Percentiles rank a stretch among this genome's conserved stretches.
Evolutionary conservation across 2,113 vertebrate species (phyloP).

Genomic region (Callipepla californica): DNA sequence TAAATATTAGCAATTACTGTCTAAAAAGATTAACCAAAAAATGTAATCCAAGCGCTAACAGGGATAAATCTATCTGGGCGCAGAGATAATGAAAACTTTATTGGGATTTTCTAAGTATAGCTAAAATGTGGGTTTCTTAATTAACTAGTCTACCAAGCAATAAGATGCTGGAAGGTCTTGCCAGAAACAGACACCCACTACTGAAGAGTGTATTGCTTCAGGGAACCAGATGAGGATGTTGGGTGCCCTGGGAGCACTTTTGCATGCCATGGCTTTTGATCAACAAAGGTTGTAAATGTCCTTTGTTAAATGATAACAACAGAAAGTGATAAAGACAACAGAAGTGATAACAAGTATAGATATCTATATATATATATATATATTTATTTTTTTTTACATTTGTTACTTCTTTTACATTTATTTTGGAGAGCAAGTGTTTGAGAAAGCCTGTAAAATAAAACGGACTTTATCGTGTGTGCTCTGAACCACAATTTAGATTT

Average conservation of each 20-base stretch:
- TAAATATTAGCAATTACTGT: slow-evolving; percentile 18
- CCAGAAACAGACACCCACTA: not conserved
- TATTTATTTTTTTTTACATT: not conserved
- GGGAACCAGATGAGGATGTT: not conserved
- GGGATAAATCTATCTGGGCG: not conserved
- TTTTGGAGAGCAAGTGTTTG: not conserved
- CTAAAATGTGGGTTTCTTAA: slow-evolving; percentile 11
- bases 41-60: slow-evolving; percentile 7
- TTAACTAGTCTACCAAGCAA: not conserved
- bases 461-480: not conserved
- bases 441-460: slow-evolving; percentile 20
- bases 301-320: not conserved
- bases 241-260: not conserved
- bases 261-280: not conserved
- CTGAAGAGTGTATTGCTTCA: not conserved
- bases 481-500: not conserved
- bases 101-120: slow-evolving; percentile 4
- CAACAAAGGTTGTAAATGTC: slow-evolving; percentile 14
- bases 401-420: not conserved
- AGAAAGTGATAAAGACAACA: not conserved
- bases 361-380: too few species aligned
- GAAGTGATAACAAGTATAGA: not conserved
- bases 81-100: slow-evolving; percentile 8
- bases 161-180: not conserved
- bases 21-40: slow-evolving; percentile 35